Conservation (phyloP, 2,797 vertebrate genomes). For the Phataginus tricuspis region DNA sequence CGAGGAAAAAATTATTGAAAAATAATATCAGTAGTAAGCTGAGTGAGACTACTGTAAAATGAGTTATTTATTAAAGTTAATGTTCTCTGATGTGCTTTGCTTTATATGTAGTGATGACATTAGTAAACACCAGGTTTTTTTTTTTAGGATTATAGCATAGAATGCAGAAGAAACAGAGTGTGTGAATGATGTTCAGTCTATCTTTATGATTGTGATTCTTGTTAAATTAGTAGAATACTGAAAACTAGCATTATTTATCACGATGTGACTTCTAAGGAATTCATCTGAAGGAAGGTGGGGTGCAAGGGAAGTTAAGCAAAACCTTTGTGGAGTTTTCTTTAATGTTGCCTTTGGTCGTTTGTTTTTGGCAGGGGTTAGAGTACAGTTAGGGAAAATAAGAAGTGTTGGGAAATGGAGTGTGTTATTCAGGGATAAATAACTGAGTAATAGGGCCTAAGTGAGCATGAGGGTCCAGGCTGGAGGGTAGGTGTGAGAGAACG, state of each 20-base stretch:
- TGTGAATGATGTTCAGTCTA: neutral
- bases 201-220: constrained; percentile 20
- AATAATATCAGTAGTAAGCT: neutral
- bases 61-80: neutral
- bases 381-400: constrained; percentile 31
- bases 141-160: neutral
- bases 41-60: neutral
- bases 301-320: constrained; percentile 40
- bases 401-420: neutral
- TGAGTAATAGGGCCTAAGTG: neutral
- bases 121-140: neutral
- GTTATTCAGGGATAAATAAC: constrained; percentile 38
- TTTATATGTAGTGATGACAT: neutral
- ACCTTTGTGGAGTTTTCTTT: constrained; percentile 25
- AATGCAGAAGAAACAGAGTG: neutral
- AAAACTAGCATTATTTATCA: constrained; percentile 43
- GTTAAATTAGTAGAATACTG: constrained; percentile 35
- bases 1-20: neutral
- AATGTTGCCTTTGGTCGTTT: constrained; percentile 46
- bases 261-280: constrained; percentile 51
- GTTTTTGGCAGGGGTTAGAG: constrained; percentile 31
- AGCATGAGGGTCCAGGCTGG: neutral
- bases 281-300: constrained; percentile 34
- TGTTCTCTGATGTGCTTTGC: neutral
- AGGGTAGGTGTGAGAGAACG: neutral